Base-by-base conservation (phyloP, 1,140 invertebrate species). In the Paracyclopina nana region DNA sequence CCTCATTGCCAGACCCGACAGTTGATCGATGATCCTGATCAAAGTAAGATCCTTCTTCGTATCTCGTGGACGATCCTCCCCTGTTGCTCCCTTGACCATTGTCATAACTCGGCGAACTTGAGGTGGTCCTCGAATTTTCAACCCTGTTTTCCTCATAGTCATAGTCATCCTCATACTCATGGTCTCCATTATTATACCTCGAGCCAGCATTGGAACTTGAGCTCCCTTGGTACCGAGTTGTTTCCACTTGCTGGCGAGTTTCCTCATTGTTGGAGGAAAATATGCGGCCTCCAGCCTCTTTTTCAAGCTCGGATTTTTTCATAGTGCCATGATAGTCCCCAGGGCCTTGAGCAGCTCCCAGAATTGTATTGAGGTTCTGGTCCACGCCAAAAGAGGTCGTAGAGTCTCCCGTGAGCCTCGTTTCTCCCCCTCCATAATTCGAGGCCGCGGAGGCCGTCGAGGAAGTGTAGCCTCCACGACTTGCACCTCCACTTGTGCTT, bases 321-420 rank as follows among this genome's bases (percentile, higher is more conserved):
- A 48, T 48, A 20, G 46, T 48, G 4, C 46, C 46, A 26, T 48
- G 46, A 26, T 48, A 48, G n/a, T 48, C 46, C 4, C 46, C 46
- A 26, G 46, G 46, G n/a, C 46, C 46, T 14, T 29, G 22, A 29
- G 46, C 46, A 27, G 46, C 46, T 27, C 29, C 29, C 11, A 48
- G 14, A 48, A 48, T 45, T 3, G 43, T 45, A 20, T 45, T 45
- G 18, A 18, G 8, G 18, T 8, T 42, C n/a, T n/a, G n/a, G 9
- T 45, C 43, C 6, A 12, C 18, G 2, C 25, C 43, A 4, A 6
- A 5, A 18, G n/a, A 22, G 24, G 18, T 18, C 5, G 2, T 45
- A 2, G 43, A 45, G 6, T 24, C 43, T 45, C 18, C 43, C 24
- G 14, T 22, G 5, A 20, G 18, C 14, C 24, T 12, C 5, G 18